phyloP scores from a whole-genome alignment of 2,113 vertebrate genomes.

The Motacilla tschutschensis region DNA sequence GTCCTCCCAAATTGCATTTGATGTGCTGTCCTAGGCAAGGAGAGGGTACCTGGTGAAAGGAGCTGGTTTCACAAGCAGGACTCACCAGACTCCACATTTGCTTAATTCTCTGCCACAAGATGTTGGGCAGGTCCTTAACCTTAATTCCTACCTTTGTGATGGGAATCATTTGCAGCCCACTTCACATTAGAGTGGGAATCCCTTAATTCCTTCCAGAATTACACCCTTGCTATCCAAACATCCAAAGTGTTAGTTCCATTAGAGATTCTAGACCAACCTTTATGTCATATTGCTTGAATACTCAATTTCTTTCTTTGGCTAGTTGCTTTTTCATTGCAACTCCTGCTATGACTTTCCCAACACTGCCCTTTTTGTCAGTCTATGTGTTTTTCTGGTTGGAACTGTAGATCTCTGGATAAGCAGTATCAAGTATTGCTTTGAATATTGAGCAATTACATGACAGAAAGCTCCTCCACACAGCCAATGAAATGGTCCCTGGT shows the following conservation, averaged over 20 bases:
- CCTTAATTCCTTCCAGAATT: neutral
- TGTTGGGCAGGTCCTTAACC: neutral
- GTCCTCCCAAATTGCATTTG: neutral
- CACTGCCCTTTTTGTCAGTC: neutral
- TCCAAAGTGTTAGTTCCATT: neutral
- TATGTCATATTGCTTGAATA: neutral
- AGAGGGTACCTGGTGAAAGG: neutral
- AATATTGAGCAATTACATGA: conserved; percentile 49
- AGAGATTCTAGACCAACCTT: neutral
- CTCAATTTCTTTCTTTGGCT: neutral
- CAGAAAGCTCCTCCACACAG: neutral
- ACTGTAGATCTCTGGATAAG: neutral
- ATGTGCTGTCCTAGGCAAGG: neutral
- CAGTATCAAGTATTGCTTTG: conserved; percentile 6
- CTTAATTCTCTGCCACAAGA: neutral
- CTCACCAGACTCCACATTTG: neutral
- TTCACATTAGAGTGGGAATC: neutral
- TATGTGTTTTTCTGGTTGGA: conserved; percentile 30
- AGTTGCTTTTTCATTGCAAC: neutral
- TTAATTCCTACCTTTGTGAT: neutral
- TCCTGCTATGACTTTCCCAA: conserved; percentile 16
- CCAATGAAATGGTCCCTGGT: conserved; percentile 28
- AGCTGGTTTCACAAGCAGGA: neutral
- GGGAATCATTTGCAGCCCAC: neutral
- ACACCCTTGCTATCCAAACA: neutral